A percentile compares a stretch with the other conserved stretches of the same genome.
phyloP scores from a whole-genome alignment of 2,888 invertebrate genomes.

The Dynastes tityus region DNA sequence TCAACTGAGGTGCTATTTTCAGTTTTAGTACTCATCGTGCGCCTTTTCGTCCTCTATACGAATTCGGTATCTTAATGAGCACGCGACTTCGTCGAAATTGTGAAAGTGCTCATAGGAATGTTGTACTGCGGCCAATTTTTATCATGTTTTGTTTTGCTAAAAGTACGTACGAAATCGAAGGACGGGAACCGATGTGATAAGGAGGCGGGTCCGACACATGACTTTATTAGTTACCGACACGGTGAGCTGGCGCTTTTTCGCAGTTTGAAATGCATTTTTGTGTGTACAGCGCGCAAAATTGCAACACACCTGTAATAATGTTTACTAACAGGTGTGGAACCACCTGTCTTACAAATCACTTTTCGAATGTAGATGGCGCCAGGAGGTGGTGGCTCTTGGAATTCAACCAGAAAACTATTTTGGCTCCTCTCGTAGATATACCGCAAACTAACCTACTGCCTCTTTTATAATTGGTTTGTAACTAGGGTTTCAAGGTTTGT shows the following conservation, averaged over 20 bases:
- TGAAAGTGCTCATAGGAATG: constrained; percentile 35
- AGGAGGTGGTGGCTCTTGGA: background rate
- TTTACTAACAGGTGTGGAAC: constrained; percentile 14
- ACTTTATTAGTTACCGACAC: constrained; percentile 49
- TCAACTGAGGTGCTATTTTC: constrained; percentile 51
- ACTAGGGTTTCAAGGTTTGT: too few species aligned
- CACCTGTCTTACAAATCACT: background rate
- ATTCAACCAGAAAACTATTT: too few species aligned
- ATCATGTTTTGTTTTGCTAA: constrained; percentile 43
- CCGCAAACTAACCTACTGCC: too few species aligned
- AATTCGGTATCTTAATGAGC: background rate
- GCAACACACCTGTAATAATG: constrained; percentile 33
- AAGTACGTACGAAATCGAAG: constrained; percentile 40
- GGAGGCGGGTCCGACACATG: constrained; percentile 52
- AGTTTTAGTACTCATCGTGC: constrained; percentile 23
- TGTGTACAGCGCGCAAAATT: constrained; percentile 27
- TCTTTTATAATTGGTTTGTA: too few species aligned
- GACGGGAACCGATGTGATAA: constrained; percentile 49
- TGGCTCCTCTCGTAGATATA: too few species aligned
- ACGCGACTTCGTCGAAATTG: constrained; percentile 2
- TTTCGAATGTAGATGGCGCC: constrained; percentile 18
- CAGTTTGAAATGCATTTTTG: constrained; percentile 36
- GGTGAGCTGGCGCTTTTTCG: constrained; percentile 58
- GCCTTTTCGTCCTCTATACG: background rate
- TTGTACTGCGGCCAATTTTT: constrained; percentile 26